Conservation (phyloP, 2,797 vertebrate genomes). For the Enteromius trimaculatus region DNA sequence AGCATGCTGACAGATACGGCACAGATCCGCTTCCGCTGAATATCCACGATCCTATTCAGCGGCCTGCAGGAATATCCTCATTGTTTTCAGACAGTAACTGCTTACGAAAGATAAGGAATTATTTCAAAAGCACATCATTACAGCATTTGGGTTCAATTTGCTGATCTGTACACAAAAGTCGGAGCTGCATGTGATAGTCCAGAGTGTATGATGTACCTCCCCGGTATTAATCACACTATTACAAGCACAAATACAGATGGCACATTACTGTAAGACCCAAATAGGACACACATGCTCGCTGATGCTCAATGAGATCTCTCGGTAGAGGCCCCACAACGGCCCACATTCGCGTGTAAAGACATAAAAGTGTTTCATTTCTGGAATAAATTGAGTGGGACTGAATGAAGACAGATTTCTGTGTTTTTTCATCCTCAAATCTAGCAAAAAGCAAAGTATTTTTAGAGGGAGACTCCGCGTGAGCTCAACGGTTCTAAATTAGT, state of each 20-base stretch:
- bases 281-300: constrained; percentile 65
- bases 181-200: constrained; percentile 55
- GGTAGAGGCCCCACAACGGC: constrained; percentile 33
- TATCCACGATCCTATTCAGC: constrained; percentile 3
- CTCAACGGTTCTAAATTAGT: constrained; percentile 23
- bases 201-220: constrained; percentile 63
- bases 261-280: constrained; percentile 61
- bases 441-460: constrained; percentile 48
- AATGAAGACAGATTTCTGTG: constrained; percentile 62
- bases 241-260: constrained; percentile 65
- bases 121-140: constrained; percentile 63
- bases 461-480: constrained; percentile 28
- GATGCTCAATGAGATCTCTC: constrained; percentile 46
- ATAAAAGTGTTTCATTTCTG: constrained; percentile 65
- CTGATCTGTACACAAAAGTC: constrained; percentile 62
- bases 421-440: constrained; percentile 51
- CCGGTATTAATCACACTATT: constrained; percentile 67
- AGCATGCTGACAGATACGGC: not conserved
- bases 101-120: constrained; percentile 62
- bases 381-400: constrained; percentile 64
- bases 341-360: constrained; percentile 61
- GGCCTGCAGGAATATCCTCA: not conserved
- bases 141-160: constrained; percentile 65
- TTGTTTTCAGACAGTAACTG: constrained; percentile 55
- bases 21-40: constrained; percentile 15